Base-by-base conservation (phyloP, 2,797 vertebrate species). In the Anguilla pacifica region DNA sequence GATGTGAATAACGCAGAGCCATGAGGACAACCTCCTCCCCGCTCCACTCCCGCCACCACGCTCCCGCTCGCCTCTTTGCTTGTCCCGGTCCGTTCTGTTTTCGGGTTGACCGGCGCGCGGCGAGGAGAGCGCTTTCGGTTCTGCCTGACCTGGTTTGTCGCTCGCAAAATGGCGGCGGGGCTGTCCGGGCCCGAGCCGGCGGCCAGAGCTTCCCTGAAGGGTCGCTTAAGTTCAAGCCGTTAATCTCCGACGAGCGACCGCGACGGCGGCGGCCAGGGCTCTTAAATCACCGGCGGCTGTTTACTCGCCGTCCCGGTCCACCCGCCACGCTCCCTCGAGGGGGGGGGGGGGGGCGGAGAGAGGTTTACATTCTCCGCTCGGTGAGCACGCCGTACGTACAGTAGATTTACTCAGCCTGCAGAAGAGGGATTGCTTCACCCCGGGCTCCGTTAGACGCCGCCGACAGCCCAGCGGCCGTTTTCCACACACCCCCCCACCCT, bases 101-200 rank as follows among this genome's bases (percentile, higher is more conserved):
- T 61, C 28, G 10, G 9, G 70, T 9, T 15, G 31, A 31, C 70
- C 70, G 9, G 35, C 13, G 72, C 0, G 35, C 72, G 10, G 31
- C 31, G 35, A 43, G 72, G 11, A 28, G n/a, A 70, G 35, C 51
- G 28, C 19, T 83, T 3, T 43, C 74, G 13, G 39, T 70, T 85
- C 31, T 31, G 55, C 59, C 11, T 86, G 86, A 85, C 88, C 88
- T 85, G 81, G 61, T 87, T 89, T 79, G 43, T 67, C 31, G 19
- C 64, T 87, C 84, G 46, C 77, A 6, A 79, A 84, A 84, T 19
- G 43, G 82, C 22, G 25, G 86, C 70, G 28, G 49, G 55, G 39
- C 46, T 17, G 59, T 61, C 59, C 15, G 2, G 11, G 17, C 15
- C 15, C 59, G 22, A 3, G 19, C 22, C 17, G 28, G 22, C 6